phyloP scores from a whole-genome alignment of 1,140 invertebrate species.

The Pseudomyrmex gracilis region DNA sequence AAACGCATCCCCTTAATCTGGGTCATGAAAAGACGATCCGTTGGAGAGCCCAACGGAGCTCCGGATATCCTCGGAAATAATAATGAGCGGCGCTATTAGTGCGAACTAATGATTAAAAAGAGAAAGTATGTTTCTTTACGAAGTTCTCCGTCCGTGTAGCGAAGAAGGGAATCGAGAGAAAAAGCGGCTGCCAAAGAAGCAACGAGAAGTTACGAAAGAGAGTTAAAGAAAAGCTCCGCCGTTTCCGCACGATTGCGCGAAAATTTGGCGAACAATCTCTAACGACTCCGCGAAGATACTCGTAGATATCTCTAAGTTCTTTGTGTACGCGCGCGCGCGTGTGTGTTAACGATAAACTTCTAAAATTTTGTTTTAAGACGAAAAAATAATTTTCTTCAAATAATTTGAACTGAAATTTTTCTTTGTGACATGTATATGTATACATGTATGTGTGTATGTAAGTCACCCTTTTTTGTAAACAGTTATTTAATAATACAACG shows the following conservation, averaged over 20 bases:
- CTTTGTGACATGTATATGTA: not conserved
- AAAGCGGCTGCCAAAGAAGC: conserved; percentile 33
- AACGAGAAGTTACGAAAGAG: conserved; percentile 36
- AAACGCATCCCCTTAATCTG: conserved; percentile 47
- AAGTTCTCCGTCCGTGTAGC: conserved; percentile 21
- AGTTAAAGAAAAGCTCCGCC: not conserved
- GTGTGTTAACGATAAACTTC: not conserved
- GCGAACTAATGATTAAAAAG: conserved; percentile 67
- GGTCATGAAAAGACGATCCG: conserved; percentile 45
- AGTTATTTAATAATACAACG: not conserved
- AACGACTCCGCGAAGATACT: conserved; percentile 1
- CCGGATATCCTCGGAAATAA: conserved; percentile 63
- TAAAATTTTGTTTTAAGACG: not conserved
- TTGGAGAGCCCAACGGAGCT: not conserved
- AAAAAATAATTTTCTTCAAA: too few relatives aligned
- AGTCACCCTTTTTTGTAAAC: too few relatives aligned
- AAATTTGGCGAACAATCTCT: conserved; percentile 44
- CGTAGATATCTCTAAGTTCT: not conserved
- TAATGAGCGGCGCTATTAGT: conserved; percentile 67
- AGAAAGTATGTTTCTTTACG: conserved; percentile 47
- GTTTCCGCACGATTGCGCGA: conserved; percentile 40
- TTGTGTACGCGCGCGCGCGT: not conserved
- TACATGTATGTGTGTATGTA: too few relatives aligned
- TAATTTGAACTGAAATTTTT: too few relatives aligned
- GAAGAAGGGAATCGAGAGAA: conserved; percentile 22